Conservation (phyloP, 2,888 invertebrate genomes). For the Caenorhabditis sulstoni region DNA sequence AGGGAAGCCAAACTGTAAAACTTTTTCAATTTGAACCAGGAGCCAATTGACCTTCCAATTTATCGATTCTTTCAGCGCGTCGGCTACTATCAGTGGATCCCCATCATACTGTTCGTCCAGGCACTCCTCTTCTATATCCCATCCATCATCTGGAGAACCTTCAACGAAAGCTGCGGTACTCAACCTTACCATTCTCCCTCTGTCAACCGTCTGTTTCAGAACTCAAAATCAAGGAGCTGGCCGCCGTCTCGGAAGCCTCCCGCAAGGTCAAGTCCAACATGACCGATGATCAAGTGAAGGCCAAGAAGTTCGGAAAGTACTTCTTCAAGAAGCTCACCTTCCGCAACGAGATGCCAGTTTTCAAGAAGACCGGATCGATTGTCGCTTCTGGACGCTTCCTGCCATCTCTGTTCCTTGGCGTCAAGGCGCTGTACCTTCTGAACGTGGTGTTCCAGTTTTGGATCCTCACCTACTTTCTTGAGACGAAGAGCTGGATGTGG, state of each 20-base stretch:
- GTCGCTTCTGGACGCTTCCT: conserved; percentile 62
- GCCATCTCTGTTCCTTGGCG: conserved; percentile 60
- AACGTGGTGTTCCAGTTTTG: conserved; percentile 71
- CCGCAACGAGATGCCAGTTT: conserved; percentile 56
- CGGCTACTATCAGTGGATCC: conserved; percentile 77
- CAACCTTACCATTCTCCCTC: not conserved
- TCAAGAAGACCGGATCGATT: conserved; percentile 32
- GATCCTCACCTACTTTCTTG: conserved; percentile 72
- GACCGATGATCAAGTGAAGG: conserved; percentile 43
- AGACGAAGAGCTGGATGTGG: conserved; percentile 67
- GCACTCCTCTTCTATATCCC: conserved; percentile 80
- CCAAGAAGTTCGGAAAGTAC: conserved; percentile 49
- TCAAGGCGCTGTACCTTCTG: conserved; percentile 68
- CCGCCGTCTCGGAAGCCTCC: conserved; percentile 49
- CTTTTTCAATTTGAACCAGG: too few species aligned
- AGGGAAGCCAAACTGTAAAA: too few species aligned
- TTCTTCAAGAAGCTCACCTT: conserved; percentile 59
- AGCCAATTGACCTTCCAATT: too few species aligned
- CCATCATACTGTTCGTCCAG: conserved; percentile 75
- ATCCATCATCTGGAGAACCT: conserved; percentile 76
- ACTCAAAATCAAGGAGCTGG: conserved; percentile 60
- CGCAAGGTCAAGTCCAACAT: conserved; percentile 50
- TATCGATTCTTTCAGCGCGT: conserved; percentile 62
- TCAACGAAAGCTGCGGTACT: conserved; percentile 74
- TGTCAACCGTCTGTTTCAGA: conserved; percentile 14